These are phyloP conservation scores for Oryzias woworae DNA, from an alignment of 2,113 vertebrate genomes.

Conservation along the genomic window DNA sequence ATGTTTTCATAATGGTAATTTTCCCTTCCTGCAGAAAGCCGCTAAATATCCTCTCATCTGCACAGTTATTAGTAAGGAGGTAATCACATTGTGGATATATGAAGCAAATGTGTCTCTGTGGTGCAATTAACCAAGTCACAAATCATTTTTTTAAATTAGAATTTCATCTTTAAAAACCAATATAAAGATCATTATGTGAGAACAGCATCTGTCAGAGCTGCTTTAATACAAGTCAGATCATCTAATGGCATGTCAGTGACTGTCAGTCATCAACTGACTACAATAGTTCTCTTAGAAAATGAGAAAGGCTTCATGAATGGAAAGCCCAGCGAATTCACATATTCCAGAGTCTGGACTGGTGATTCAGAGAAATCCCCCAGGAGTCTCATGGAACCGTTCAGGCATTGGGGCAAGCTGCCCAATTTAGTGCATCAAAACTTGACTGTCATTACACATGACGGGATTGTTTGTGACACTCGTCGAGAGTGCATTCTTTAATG, in stretches of 20 bases:
- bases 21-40: no score
- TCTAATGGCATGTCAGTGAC: conserved; percentile 22
- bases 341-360: conserved; percentile 11
- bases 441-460: conserved; percentile 17
- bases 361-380: conserved; percentile 38
- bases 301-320: conserved; percentile 43
- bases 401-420: conserved; percentile 27
- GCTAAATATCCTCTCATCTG: no score
- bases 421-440: conserved; percentile 28
- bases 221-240: conserved; percentile 22
- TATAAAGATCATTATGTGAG: background rate
- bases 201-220: background rate
- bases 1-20: no score
- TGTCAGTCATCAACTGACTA: background rate
- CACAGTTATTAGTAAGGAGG: background rate
- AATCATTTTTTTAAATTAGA: background rate
- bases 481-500: conserved; percentile 17
- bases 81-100: background rate
- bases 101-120: background rate
- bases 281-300: conserved; percentile 38
- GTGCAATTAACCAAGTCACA: background rate
- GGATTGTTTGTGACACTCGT: conserved; percentile 43
- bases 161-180: background rate
- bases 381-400: conserved; percentile 25
- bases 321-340: background rate